Base-by-base conservation (phyloP, 2,888 invertebrate genomes). In the Crossocerus cetratus region DNA sequence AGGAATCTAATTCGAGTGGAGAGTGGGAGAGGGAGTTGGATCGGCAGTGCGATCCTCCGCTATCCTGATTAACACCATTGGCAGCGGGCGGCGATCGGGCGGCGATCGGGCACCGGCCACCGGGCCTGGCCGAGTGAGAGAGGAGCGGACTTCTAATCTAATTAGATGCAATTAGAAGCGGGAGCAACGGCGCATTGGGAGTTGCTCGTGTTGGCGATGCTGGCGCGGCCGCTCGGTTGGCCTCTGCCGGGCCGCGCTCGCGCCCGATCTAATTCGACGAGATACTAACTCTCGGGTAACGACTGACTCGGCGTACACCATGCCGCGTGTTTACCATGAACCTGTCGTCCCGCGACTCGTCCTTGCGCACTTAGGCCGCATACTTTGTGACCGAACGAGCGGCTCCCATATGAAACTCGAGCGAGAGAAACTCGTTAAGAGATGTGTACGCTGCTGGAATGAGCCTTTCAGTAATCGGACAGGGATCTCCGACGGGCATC, bases 81-180 rank as follows among this genome's bases (percentile, higher is more conserved):
- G 23, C 57, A 53, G 44, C 61, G 57, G 49, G 22, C 57, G 16
- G 22, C 21, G 65, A 61, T 69, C 61, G 57, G 49, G 22, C 57
- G 16, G 22, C 21, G 65, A 61, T 69, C 62, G 42, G 58, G 43
- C 20, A 16, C 23, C 42, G 23, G 18, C 32, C 42, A 45, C n/a
- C n/a, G 69, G 23, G 66, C 75, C 68, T 77, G 68, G 57, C 61
- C 32, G 32, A 32, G 32, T 11, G 32, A 32, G 32, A 32, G 49
- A 22, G 42, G 55, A 45, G n/a, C 55, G 64, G 58, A 5, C 68
- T 64, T 73, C 74, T 74, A 82, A 78, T 82, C 66, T 79, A 79
- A 80, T 80, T 81, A 80, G 78, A 78, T 72, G 69, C 76, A 76
- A 76, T 66, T 65, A 76, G 74, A 80, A 32, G 32, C 32, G 32